Evolutionary conservation across 2,797 vertebrate genomes (phyloP).

Genomic region (Alfaro cultratus): DNA sequence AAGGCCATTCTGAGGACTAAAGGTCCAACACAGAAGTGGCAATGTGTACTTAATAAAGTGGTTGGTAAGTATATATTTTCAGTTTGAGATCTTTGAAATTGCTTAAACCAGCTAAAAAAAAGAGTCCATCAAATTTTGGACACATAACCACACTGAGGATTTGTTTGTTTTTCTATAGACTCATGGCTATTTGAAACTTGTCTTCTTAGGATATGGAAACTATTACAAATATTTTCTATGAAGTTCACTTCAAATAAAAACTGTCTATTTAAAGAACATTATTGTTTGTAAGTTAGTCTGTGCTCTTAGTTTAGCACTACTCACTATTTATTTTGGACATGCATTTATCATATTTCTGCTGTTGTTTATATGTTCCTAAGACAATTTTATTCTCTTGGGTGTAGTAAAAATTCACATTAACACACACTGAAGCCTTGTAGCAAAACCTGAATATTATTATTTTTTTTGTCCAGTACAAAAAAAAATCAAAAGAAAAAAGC

Average conservation of each 20-base stretch:
- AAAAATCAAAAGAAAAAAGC: background rate
- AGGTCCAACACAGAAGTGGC: background rate
- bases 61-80: background rate
- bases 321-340: conserved; percentile 20
- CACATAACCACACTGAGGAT: background rate
- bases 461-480: conserved; percentile 45
- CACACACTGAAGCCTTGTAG: conserved; percentile 72
- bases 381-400: conserved; percentile 58
- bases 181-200: background rate
- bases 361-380: conserved; percentile 52
- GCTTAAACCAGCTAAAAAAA: background rate
- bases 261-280: background rate
- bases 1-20: background rate
- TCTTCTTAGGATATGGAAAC: background rate
- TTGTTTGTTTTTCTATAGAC: background rate
- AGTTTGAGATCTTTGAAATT: background rate
- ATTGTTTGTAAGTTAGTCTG: background rate
- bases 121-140: background rate
- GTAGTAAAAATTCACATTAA: conserved; percentile 72
- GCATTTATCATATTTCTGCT: conserved; percentile 14
- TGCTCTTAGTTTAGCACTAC: background rate
- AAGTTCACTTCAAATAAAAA: background rate
- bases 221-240: background rate
- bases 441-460: conserved; percentile 55
- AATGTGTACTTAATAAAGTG: background rate